Evolutionary conservation across 2,797 vertebrate species (phyloP), one percentile per base, ranked within the genome.

Genomic region (Esox masquinongy): DNA sequence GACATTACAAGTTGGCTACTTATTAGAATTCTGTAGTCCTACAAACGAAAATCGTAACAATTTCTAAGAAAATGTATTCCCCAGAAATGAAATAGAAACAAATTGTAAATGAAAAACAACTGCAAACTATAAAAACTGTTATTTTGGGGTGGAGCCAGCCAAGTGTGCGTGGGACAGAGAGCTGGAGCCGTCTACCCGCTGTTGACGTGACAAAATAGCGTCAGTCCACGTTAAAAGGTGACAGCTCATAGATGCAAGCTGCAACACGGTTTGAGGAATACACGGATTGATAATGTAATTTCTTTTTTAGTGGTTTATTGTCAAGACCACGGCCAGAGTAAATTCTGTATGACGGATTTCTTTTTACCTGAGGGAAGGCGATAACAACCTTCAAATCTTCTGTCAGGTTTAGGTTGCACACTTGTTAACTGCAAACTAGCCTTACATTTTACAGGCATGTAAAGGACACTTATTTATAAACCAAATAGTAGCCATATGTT

Each of bases 111-210:
- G 3, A 47, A 43, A 47, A 14, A 47, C 43, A 47, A 43, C 43
- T 43, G 7, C 36, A 43, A 19, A 68, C 4, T 19, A 68, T 22
- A 9, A 3, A 4, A 22, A 50, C 6, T 14, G 24, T 49, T 63
- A 22, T 43, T 43, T 14, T 29, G 26, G 66, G 77, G 77, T 63
- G 77, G 77, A 79, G 77, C 56, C 29, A 71, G 77, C 68, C n/a
- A 11, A 31, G 31, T 34, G 64, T 22, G 64, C 36, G n/a, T 43
- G 36, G 12, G 8, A 36, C 2, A 16, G 31, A 36, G 68, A 17
- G 26, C 26, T 39, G 11, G 26, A 53, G 24, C 19, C 16, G 26
- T 61, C 69, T 68, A 71, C 24, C 6, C n/a, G 56, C 24, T 74
- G 73, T 74, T n/a, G 53, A 51, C 5, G 64, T 34, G 64, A 43